These are phyloP conservation scores for Hycleus phaleratus DNA, from an alignment of 1,140 invertebrate species.

Conservation along the genomic window DNA sequence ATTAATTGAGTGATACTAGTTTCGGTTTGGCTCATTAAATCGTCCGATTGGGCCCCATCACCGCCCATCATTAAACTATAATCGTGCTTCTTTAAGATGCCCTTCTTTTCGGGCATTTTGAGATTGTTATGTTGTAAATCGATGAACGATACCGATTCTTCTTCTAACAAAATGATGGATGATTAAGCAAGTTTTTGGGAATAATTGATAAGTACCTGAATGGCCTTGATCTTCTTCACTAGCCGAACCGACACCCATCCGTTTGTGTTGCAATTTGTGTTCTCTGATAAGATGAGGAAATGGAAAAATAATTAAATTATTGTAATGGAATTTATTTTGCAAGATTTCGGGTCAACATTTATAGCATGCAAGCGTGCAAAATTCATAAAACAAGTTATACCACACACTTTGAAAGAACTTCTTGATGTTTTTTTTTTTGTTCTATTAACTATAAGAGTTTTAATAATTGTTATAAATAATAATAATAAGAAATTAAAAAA, in stretches of 20 bases:
- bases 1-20: slow-evolving; percentile 48
- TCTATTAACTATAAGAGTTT: too few species aligned
- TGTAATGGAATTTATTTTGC: not conserved
- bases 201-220: slow-evolving; percentile 48
- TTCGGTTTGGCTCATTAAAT: slow-evolving; percentile 60
- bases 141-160: slow-evolving; percentile 77
- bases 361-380: slow-evolving; percentile 14
- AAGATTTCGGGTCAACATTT: slow-evolving; percentile 3
- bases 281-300: slow-evolving; percentile 50
- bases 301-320: not conserved
- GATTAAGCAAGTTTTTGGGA: not conserved
- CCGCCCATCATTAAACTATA: slow-evolving; percentile 63
- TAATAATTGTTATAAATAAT: not conserved
- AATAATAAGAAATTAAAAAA: not conserved
- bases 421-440: too few species aligned
- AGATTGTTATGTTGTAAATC: slow-evolving; percentile 69
- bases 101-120: slow-evolving; percentile 76
- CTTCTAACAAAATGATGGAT: slow-evolving; percentile 42
- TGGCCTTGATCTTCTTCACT: slow-evolving; percentile 65
- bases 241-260: slow-evolving; percentile 54
- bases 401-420: not conserved
- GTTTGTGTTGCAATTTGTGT: slow-evolving; percentile 63
- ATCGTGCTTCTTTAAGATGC: slow-evolving; percentile 79
- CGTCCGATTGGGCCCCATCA: slow-evolving; percentile 65
- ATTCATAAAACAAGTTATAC: slow-evolving; percentile 3